These are phyloP conservation scores for Hydraecia micacea DNA, from an alignment of 2,888 invertebrate species.

Conservation along the genomic window DNA sequence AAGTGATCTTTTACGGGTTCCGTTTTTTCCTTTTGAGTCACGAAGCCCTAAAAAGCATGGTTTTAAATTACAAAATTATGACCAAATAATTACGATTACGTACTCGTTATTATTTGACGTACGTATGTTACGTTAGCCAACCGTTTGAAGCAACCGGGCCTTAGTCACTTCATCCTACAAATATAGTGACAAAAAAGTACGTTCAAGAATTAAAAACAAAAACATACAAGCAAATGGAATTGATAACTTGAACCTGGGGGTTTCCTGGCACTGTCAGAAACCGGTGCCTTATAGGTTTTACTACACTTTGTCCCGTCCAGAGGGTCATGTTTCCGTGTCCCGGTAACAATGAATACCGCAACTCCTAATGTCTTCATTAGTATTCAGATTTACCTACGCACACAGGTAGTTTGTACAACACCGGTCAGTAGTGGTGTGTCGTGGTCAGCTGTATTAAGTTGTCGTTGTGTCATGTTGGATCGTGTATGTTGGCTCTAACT, in stretches of 20 bases:
- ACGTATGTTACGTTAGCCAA: too few relatives aligned
- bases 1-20: too few relatives aligned
- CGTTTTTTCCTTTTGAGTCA: too few relatives aligned
- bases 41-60: too few relatives aligned
- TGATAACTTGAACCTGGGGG: not conserved
- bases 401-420: slow-evolving; percentile 66
- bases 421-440: slow-evolving; percentile 3
- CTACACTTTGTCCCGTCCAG: slow-evolving; percentile 52
- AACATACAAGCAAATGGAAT: not conserved
- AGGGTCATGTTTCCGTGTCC: slow-evolving; percentile 38
- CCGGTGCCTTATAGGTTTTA: not conserved
- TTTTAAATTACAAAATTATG: too few relatives aligned
- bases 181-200: not conserved
- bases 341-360: slow-evolving; percentile 28
- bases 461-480: not conserved
- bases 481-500: not conserved
- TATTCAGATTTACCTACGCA: slow-evolving; percentile 85
- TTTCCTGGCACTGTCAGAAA: not conserved
- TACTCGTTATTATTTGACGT: too few relatives aligned
- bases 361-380: slow-evolving; percentile 86
- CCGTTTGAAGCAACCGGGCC: too few relatives aligned
- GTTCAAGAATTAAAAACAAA: not conserved
- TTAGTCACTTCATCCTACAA: too few relatives aligned
- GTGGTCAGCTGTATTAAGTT: not conserved
- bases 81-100: too few relatives aligned